These are phyloP conservation scores for Stenchaetothrips biformis DNA, from an alignment of 2,888 invertebrate species.

Conservation along the genomic window DNA sequence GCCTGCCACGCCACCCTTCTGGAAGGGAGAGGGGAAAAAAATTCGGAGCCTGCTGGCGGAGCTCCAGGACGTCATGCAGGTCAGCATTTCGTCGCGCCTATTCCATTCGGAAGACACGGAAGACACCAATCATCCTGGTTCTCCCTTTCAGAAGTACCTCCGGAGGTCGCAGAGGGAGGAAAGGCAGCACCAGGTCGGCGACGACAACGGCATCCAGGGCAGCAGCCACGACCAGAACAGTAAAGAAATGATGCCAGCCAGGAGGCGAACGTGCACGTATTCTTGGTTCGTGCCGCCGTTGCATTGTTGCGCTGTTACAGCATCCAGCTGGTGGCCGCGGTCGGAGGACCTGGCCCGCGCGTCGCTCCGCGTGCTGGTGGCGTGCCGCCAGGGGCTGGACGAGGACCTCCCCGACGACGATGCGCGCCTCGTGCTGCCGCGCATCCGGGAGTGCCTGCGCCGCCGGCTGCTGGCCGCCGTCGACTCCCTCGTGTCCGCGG, in stretches of 20 bases:
- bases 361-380: background rate
- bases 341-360: background rate
- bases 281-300: too few species aligned
- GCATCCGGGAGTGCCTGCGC: background rate
- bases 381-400: slow-evolving; percentile 1
- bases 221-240: background rate
- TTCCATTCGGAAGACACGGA: too few species aligned
- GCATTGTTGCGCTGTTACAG: too few species aligned
- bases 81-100: background rate
- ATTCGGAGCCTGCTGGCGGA: background rate
- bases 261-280: too few species aligned
- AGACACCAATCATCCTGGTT: background rate
- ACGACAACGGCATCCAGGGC: background rate
- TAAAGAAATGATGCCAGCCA: too few species aligned
- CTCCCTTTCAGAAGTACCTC: background rate
- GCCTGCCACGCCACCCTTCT: background rate
- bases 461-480: slow-evolving; percentile 7
- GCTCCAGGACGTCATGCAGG: slow-evolving; percentile 4
- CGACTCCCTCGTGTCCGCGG: background rate
- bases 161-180: background rate
- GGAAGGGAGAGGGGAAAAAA: background rate
- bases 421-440: background rate
- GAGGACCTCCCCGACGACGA: background rate
- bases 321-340: background rate
- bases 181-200: background rate